These are phyloP conservation scores for Cinclus mexicanus DNA, from an alignment of 2,113 vertebrate genomes.

Conservation along the genomic window DNA sequence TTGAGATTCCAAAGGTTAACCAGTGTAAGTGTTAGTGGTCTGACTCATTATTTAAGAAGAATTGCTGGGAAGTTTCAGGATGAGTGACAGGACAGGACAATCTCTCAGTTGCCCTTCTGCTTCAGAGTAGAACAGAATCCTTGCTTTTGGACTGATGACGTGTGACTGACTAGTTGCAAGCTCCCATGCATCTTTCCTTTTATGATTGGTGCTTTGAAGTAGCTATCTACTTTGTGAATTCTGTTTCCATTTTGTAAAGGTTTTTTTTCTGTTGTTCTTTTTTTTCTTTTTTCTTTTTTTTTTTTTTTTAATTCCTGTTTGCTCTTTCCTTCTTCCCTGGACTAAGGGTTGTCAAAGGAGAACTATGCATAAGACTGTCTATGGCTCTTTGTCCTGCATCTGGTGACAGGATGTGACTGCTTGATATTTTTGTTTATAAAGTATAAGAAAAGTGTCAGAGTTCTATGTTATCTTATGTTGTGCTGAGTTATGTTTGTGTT, in stretches of 20 bases:
- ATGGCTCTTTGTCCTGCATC: neutral
- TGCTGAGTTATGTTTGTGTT: neutral
- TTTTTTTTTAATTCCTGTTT: neutral
- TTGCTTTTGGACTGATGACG: neutral
- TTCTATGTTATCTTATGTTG: neutral
- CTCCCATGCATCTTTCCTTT: accelerated
- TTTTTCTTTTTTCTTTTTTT: too few species aligned
- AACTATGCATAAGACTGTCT: accelerated
- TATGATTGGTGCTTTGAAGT: neutral
- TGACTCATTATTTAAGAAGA: neutral
- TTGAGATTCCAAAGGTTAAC: neutral
- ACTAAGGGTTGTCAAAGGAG: neutral
- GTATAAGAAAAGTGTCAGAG: neutral
- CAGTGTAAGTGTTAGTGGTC: neutral
- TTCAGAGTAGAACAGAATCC: neutral
- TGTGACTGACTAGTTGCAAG: neutral
- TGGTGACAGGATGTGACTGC: neutral
- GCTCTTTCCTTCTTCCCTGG: neutral
- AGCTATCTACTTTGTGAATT: neutral
- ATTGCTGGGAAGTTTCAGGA: neutral
- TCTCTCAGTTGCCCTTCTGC: neutral
- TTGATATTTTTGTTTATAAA: neutral
- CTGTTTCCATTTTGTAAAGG: neutral
- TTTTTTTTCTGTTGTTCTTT: too few species aligned
- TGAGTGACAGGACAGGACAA: neutral